These are phyloP conservation scores for Heterodera carotae DNA, from an alignment of 1,140 invertebrate genomes.

Conservation along the genomic window DNA sequence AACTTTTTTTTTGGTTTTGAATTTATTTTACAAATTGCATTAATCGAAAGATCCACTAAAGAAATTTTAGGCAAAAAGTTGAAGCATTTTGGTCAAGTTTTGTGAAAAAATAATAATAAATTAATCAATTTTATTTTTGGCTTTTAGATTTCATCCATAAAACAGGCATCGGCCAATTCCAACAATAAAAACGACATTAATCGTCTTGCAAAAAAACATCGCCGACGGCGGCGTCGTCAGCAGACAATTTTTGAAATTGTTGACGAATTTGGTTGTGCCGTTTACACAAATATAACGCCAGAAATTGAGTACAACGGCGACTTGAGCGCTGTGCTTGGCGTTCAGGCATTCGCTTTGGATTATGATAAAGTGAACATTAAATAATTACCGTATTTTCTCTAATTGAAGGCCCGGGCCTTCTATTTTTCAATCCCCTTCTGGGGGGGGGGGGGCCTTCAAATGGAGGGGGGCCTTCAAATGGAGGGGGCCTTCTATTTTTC, in stretches of 20 bases:
- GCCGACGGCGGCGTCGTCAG: background rate
- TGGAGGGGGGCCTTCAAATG: too few species aligned
- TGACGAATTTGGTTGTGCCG: slow-evolving; percentile 57
- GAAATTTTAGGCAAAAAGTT: background rate
- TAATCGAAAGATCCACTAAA: background rate
- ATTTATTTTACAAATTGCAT: background rate
- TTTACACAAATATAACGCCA: slow-evolving; percentile 49
- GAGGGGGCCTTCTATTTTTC: too few species aligned
- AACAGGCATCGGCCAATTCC: too few species aligned
- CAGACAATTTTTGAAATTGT: slow-evolving; percentile 48
- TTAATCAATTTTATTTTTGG: too few species aligned
- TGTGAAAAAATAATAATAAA: too few species aligned
- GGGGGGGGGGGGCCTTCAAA: too few species aligned
- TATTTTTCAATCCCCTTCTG: too few species aligned
- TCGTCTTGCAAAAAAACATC: background rate
- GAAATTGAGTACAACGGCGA: slow-evolving; percentile 48
- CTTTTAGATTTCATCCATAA: slow-evolving; percentile 1
- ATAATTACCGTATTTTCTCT: slow-evolving; percentile 1
- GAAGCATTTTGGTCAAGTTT: background rate
- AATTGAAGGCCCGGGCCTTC: too few species aligned
- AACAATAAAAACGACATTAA: slow-evolving; percentile 1
- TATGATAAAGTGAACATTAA: slow-evolving; percentile 46
- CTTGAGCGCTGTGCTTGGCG: slow-evolving; percentile 43
- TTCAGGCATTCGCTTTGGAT: slow-evolving; percentile 55
- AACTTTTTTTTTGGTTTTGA: background rate